Conservation (phyloP, 2,797 vertebrate genomes). For the Epinephelus awoara region DNA sequence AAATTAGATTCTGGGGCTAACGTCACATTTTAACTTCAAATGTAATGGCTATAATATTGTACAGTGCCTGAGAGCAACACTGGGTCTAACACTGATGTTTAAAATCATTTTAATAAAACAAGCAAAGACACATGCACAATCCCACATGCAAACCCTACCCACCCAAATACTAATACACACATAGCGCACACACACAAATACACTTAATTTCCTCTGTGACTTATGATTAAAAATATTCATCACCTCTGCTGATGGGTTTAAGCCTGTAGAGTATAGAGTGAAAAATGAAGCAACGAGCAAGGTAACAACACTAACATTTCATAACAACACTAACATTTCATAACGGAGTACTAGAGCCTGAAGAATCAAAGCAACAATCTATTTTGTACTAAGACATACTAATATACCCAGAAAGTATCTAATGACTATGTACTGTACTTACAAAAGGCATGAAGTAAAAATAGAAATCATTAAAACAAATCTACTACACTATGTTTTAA, state of each 20-base stretch:
- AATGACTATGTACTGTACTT: conserved; percentile 14
- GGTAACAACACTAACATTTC: conserved; percentile 16
- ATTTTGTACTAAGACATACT: conserved; percentile 12
- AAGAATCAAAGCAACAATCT: conserved; percentile 20
- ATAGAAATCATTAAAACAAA: conserved; percentile 19
- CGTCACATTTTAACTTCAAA: conserved; percentile 16
- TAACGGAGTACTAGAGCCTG: conserved; percentile 35
- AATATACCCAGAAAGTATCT: not conserved
- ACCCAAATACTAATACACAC: not conserved
- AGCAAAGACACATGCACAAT: conserved; percentile 34
- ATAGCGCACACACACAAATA: conserved; percentile 16
- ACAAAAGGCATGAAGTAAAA: not conserved
- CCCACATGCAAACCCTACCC: not conserved
- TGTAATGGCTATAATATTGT: conserved; percentile 12
- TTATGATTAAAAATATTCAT: conserved; percentile 63
- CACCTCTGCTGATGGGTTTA: conserved; percentile 30
- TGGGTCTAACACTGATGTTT: conserved; percentile 10
- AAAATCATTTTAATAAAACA: conserved; percentile 41
- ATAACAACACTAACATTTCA: conserved; percentile 28
- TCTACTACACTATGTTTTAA: not conserved
- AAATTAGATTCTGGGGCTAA: conserved; percentile 25
- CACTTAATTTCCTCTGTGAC: conserved; percentile 50
- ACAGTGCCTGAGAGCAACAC: not conserved
- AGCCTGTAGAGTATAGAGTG: conserved; percentile 37
- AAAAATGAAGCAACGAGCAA: conserved; percentile 35